These are phyloP conservation scores for Bembecia ichneumoniformis DNA, from an alignment of 2,888 invertebrate genomes.

Conservation along the genomic window DNA sequence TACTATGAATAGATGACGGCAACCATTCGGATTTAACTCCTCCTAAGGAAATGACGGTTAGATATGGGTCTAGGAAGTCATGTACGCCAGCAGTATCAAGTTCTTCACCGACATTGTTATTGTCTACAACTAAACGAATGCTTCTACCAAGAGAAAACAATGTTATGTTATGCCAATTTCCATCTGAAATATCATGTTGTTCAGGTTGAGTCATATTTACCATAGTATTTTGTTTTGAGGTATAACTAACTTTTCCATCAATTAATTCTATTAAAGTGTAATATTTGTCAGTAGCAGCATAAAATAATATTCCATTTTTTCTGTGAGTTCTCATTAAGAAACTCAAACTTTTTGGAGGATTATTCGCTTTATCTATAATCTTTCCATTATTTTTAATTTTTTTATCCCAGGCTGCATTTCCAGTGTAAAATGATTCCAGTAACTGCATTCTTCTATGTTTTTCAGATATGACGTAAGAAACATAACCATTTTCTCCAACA, in stretches of 20 bases:
- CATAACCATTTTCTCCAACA: slow-evolving; percentile 81
- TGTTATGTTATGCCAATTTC: slow-evolving; percentile 91
- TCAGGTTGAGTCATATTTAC: slow-evolving; percentile 86
- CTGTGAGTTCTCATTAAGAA: slow-evolving; percentile 86
- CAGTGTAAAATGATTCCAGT: slow-evolving; percentile 82
- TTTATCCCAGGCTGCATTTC: slow-evolving; percentile 79
- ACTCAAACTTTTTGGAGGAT: slow-evolving; percentile 80
- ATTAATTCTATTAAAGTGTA: slow-evolving; percentile 86
- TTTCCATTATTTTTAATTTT: slow-evolving; percentile 36
- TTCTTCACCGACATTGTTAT: slow-evolving; percentile 82
- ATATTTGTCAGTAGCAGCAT: slow-evolving; percentile 89
- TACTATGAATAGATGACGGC: slow-evolving; percentile 67
- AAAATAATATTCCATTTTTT: slow-evolving; percentile 85
- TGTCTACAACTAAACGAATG: slow-evolving; percentile 81
- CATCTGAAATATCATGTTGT: slow-evolving; percentile 79
- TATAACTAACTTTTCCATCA: slow-evolving; percentile 83
- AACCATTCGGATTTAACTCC: slow-evolving; percentile 78
- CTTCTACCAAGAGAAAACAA: slow-evolving; percentile 79
- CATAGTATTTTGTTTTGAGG: slow-evolving; percentile 81
- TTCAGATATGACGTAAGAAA: slow-evolving; percentile 85
- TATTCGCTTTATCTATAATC: slow-evolving; percentile 39
- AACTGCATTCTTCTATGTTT: slow-evolving; percentile 90
- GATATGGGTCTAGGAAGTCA: slow-evolving; percentile 92
- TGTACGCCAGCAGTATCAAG: slow-evolving; percentile 89
- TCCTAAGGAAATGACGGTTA: slow-evolving; percentile 85